Evolutionary conservation across 2,113 vertebrate species (phyloP).

Genomic region (Oncorhynchus keta): DNA sequence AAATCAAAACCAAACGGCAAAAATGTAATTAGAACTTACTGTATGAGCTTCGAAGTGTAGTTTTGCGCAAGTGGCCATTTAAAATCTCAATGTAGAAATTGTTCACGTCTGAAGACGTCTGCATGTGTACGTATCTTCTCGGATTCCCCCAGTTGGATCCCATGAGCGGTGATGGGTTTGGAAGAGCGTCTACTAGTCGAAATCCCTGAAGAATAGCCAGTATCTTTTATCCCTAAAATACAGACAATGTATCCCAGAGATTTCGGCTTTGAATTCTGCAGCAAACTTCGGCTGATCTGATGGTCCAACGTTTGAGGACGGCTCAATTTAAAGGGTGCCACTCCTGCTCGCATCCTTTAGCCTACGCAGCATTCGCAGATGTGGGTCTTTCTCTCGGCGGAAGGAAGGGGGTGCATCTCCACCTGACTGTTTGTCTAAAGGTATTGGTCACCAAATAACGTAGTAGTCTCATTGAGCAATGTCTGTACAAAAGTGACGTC

Average conservation of each 20-base stretch:
- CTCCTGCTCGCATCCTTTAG: too few species aligned
- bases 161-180: conserved; percentile 77
- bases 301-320: conserved; percentile 54
- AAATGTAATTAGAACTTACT: conserved; percentile 78
- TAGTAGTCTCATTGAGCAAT: too few species aligned
- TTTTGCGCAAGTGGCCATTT: conserved; percentile 82
- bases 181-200: conserved; percentile 45
- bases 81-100: conserved; percentile 90
- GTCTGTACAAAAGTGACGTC: neutral
- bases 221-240: conserved; percentile 39
- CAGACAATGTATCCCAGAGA: neutral
- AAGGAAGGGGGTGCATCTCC: too few species aligned
- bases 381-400: too few species aligned
- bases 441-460: too few species aligned
- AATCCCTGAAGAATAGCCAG: conserved; percentile 67
- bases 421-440: too few species aligned
- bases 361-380: too few species aligned
- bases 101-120: conserved; percentile 75
- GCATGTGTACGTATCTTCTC: conserved; percentile 79
- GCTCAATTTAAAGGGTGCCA: conserved; percentile 75
- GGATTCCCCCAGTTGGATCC: conserved; percentile 82
- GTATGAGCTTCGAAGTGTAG: conserved; percentile 81
- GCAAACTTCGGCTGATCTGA: conserved; percentile 55
- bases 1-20: neutral
- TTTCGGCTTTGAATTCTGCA: conserved; percentile 18